Conservation (phyloP, 2,113 vertebrate species). For the Proteles cristata region DNA sequence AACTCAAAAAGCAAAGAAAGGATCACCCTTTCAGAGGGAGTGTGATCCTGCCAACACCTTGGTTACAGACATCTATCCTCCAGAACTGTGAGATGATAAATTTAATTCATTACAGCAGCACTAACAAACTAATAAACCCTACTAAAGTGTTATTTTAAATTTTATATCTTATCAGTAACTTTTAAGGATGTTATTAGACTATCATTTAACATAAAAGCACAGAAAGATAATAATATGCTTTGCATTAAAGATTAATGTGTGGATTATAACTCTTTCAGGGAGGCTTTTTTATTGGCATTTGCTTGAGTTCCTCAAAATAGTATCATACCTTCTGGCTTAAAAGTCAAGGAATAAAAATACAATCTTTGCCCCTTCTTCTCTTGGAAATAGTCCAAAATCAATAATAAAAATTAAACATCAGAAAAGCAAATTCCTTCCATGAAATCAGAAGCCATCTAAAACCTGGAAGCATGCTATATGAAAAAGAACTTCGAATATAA, state of each 20-base stretch:
- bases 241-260: background rate
- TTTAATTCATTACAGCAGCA: background rate
- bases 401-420: background rate
- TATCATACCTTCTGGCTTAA: background rate
- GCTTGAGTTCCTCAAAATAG: conserved; percentile 33
- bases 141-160: background rate
- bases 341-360: background rate
- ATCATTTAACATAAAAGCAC: conserved; percentile 23
- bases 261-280: background rate
- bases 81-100: background rate
- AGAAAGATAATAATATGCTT: background rate
- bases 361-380: background rate
- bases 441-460: background rate
- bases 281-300: conserved; percentile 6
- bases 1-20: background rate
- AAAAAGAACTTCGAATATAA: background rate
- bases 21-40: background rate
- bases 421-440: background rate
- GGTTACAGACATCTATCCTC: background rate
- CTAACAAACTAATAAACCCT: background rate
- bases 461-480: background rate
- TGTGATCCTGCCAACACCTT: background rate
- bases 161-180: background rate
- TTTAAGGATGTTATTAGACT: background rate
- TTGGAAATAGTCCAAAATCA: background rate